Evolutionary conservation across 2,888 invertebrate genomes (phyloP).

Genomic region (Leptarthrus brevirostris): DNA sequence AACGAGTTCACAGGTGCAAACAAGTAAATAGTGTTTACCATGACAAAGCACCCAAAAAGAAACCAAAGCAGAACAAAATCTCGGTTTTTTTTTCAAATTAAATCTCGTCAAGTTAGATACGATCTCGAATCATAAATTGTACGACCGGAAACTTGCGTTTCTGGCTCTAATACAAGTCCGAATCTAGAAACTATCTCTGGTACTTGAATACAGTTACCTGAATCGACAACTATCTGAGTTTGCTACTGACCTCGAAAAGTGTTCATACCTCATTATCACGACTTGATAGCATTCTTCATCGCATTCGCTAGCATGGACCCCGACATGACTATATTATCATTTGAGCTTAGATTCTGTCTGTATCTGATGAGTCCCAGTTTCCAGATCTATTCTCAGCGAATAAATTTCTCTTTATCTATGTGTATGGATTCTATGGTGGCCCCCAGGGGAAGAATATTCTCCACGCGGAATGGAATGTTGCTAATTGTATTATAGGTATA

Average conservation of each 20-base stretch:
- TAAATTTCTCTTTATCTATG: background rate
- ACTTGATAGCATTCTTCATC: conserved; percentile 4
- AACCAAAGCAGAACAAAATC: background rate
- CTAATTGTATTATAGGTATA: background rate
- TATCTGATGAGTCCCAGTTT: conserved; percentile 15
- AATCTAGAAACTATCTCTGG: background rate
- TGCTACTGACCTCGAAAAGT: conserved; percentile 29
- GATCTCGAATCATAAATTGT: background rate
- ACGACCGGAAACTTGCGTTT: background rate
- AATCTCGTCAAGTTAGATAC: background rate
- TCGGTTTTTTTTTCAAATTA: conserved; percentile 7
- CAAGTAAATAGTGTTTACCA: conserved; percentile 12
- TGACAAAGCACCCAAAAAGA: conserved; percentile 1
- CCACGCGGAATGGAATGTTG: conserved; percentile 22
- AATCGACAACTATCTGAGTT: conserved; percentile 2
- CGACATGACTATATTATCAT: background rate
- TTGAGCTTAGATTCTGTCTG: background rate
- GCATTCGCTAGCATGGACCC: conserved; percentile 1
- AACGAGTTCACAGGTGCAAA: conserved; percentile 30
- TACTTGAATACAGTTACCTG: conserved; percentile 28
- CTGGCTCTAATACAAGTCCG: background rate
- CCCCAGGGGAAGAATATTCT: conserved; percentile 7
- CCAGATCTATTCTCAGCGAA: background rate
- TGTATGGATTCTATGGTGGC: background rate
- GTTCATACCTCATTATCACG: conserved; percentile 31